Evolutionary conservation across 1,140 invertebrate species (phyloP), one percentile per base, ranked within the genome.

Genomic region (Ridgeia piscesae): DNA sequence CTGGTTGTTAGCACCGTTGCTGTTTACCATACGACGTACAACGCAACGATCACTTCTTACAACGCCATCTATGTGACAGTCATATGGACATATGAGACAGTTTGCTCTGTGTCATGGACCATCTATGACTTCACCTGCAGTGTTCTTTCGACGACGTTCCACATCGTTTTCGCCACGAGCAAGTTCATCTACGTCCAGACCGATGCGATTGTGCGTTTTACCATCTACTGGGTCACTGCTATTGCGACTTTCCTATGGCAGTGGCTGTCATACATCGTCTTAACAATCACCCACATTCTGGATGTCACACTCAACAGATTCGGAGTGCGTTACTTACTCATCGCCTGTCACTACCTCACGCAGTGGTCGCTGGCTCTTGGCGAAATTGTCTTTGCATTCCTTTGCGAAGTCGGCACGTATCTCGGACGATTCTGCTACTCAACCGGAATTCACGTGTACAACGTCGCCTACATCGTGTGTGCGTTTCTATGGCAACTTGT

Each of bases 401-500:
- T 92, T 1, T 34, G 11, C 14, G 92, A 92, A 50, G 34, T 92
- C 33, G 34, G 35, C 58, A 34, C 89, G 17, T 91, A 91, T 27
- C 33, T 92, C 8, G 35, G 89, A 34, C 42, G 91, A 89, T 92
- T 42, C 89, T 33, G 92, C 27, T 92, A 91, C 91, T 33, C 88
- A 9, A 77, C 34, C 4, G 89, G 34, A 50, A n/a, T 58, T 31
- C 92, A 92, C 50, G 35, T 92, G 34, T 92, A 92, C 88, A 91
- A 42, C 34, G 50, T 92, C 33, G 8, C 35, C 8, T 92, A 92
- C 91, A 77, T 92, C 31, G 35, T 92, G 48, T 91, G 35, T 91
- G 90, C 89, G 34, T 92, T 92, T 50, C 34, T 91, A 21, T 92
- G 91, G 58, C 91, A 91, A 27, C 33, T 91, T 8, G 11, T 92